Percentiles rank a stretch among this genome's conserved stretches.
phyloP scores from a whole-genome alignment of 1,140 invertebrate genomes.

The Leucophenga varia region DNA sequence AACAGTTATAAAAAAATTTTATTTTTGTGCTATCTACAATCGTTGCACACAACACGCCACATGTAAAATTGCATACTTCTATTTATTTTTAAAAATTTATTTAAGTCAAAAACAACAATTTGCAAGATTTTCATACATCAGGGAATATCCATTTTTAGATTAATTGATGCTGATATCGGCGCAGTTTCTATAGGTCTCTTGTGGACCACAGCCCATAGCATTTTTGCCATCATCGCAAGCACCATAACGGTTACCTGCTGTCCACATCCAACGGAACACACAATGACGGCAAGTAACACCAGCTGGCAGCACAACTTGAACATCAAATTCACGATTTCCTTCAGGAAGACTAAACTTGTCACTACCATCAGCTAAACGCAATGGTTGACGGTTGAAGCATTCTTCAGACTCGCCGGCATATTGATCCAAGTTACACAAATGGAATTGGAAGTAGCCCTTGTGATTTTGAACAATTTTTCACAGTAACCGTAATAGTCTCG shows the following conservation, averaged over 20 bases:
- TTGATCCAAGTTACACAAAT: slow-evolving; percentile 60
- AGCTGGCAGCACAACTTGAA: slow-evolving; percentile 59
- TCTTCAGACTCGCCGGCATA: slow-evolving; percentile 60
- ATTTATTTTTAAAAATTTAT: too few relatives aligned
- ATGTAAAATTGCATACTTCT: too few relatives aligned
- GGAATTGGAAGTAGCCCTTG: slow-evolving; percentile 61
- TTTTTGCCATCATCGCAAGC: slow-evolving; percentile 55
- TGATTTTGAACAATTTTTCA: slow-evolving; percentile 61
- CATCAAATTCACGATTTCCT: slow-evolving; percentile 45
- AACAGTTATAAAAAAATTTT: too few relatives aligned
- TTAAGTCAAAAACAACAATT: too few relatives aligned
- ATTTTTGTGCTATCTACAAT: too few relatives aligned
- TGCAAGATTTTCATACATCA: too few relatives aligned
- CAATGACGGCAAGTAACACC: slow-evolving; percentile 66
- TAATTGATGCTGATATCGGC: slow-evolving; percentile 65
- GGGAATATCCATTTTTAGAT: too few relatives aligned
- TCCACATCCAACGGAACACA: slow-evolving; percentile 67
- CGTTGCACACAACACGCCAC: too few relatives aligned
- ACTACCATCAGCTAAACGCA: slow-evolving; percentile 59
- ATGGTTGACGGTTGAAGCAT: slow-evolving; percentile 60
- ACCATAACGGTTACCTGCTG: slow-evolving; percentile 63
- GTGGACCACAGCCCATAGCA: slow-evolving; percentile 63
- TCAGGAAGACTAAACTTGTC: slow-evolving; percentile 33
- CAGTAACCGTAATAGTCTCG: slow-evolving; percentile 47
- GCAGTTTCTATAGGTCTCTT: slow-evolving; percentile 70